Base-by-base conservation (phyloP, 2,888 invertebrate genomes). In the Nebria salina region DNA sequence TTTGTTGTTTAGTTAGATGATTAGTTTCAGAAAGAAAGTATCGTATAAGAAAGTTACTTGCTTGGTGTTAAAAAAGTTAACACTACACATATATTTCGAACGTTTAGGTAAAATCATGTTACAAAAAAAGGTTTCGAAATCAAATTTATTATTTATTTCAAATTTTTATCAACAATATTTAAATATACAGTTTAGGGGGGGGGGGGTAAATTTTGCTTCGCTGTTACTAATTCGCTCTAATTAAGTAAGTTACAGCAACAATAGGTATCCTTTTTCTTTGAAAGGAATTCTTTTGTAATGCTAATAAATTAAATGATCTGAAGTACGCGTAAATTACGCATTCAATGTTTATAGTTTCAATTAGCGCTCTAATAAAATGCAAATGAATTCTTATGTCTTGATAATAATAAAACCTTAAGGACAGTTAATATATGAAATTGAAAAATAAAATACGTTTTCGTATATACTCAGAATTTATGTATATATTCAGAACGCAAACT, bases 11-110 rank as follows among this genome's bases (percentile, higher is more conserved):
- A 54, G 54, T 54, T 54, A 54, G 54, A 54, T 54, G 54, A 54
- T 54, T 54, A 54, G 54, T 54, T 54, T 54, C 54, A 54, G 54
- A 54, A 54, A 54, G 54, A 54, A 54, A 54, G 54, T 54, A 54
- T 54, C 54, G 34, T 34, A 54, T 54, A 54, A 54, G 54, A 54
- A 54, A 54, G 54, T 54, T 54, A 54, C 54, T 34, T 34, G 34
- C 34, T 34, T 34, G 5, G 1, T 34, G 34, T 34, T 34, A 34
- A 34, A 34, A 34, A 34, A 34, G 34, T 34, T 34, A 34, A 34
- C 34, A 34, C 34, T 34, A 34, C 34, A 5, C 34, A 34, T 34
- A 34, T 34, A 34, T 34, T 1, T 34, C 4, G 34, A 34, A 34
- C 34, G 34, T 34, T 34, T 34, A 34, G 34, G 34, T 34, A 34